These are phyloP conservation scores for Chrysina gloriosa DNA, from an alignment of 2,888 invertebrate species.

Conservation along the genomic window DNA sequence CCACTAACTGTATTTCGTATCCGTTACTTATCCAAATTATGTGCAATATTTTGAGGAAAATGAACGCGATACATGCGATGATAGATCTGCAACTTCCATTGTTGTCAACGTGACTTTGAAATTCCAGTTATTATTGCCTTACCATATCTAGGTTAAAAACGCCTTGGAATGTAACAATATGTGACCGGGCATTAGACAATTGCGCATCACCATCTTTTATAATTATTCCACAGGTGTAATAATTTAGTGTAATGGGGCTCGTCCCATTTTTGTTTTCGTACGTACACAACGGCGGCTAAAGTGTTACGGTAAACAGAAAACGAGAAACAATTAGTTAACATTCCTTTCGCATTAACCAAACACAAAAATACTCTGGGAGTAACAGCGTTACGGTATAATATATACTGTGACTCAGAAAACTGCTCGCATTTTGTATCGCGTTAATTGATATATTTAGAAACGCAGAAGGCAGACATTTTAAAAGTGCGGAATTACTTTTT, in stretches of 20 bases:
- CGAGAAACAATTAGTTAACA: conserved; percentile 1
- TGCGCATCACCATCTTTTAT: neutral
- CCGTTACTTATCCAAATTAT: too few relatives aligned
- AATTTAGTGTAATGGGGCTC: neutral
- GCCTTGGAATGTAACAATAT: conserved; percentile 40
- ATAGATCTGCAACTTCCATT: neutral
- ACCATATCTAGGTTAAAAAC: conserved; percentile 42
- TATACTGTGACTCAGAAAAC: neutral
- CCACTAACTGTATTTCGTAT: too few relatives aligned
- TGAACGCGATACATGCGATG: neutral
- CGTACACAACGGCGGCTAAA: neutral
- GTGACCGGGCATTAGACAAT: conserved; percentile 14
- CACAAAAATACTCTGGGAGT: neutral
- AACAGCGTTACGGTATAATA: neutral
- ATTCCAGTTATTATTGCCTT: conserved; percentile 36
- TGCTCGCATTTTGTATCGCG: neutral
- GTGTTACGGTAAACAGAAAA: neutral
- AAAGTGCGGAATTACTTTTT: too few relatives aligned
- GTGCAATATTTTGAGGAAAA: too few relatives aligned
- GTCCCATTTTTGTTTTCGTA: neutral
- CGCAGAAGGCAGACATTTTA: too few relatives aligned
- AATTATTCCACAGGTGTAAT: conserved; percentile 1
- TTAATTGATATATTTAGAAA: conserved; percentile 1
- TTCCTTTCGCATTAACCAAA: neutral
- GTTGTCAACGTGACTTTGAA: conserved; percentile 31